A percentile compares a stretch with the other conserved stretches of the same genome.
phyloP scores from a whole-genome alignment of 2,888 invertebrate species.

The Acrobasis repandana region DNA sequence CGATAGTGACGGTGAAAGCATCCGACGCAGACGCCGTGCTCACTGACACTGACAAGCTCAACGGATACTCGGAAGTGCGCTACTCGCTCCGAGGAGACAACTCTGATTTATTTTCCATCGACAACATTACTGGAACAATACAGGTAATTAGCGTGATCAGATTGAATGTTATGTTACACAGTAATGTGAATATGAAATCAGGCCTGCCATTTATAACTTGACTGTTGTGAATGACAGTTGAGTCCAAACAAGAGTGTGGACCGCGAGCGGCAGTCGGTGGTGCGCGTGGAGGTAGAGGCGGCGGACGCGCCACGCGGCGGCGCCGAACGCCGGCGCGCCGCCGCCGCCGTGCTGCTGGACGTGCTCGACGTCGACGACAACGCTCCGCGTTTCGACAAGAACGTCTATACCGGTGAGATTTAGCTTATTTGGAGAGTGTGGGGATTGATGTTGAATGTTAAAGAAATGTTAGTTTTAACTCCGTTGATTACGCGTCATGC shows the following conservation, averaged over 20 bases:
- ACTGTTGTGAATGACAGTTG: conserved; percentile 56
- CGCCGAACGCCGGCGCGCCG: conserved; percentile 85
- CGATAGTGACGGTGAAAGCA: conserved; percentile 87
- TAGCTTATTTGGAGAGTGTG: neutral
- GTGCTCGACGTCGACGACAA: conserved; percentile 92
- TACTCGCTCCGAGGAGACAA: conserved; percentile 90
- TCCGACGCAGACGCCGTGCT: conserved; percentile 86
- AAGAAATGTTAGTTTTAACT: no score
- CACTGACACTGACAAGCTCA: conserved; percentile 78
- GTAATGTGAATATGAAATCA: no score
- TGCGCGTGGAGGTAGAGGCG: conserved; percentile 88
- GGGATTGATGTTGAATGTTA: no score
- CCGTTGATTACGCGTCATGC: no score
- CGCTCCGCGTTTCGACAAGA: conserved; percentile 86
- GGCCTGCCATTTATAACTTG: no score
- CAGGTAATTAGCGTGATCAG: conserved; percentile 59
- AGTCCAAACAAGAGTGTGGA: conserved; percentile 87
- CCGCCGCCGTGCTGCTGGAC: conserved; percentile 85
- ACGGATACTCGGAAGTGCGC: conserved; percentile 87
- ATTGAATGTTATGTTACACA: no score
- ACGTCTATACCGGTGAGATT: conserved; percentile 79
- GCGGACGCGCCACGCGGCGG: conserved; percentile 88
- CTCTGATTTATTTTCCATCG: conserved; percentile 87
- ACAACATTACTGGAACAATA: conserved; percentile 86
- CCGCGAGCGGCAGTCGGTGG: conserved; percentile 87